Base-by-base conservation (phyloP, 2,797 vertebrate species). In the Pteronotus mesoamericanus region DNA sequence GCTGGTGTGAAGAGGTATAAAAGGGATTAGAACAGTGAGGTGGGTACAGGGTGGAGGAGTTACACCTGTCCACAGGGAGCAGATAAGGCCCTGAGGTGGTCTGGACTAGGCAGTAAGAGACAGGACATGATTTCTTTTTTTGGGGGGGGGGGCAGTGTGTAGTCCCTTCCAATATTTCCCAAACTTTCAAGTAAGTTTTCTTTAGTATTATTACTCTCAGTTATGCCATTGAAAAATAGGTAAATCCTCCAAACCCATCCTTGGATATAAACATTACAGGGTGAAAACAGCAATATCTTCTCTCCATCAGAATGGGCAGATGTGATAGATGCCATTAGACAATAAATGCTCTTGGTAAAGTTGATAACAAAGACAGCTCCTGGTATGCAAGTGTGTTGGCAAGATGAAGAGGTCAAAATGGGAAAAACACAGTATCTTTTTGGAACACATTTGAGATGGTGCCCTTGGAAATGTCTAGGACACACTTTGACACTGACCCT, bases 91-190 rank as follows among this genome's bases (percentile, higher is more conserved):
- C 19, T 86, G n/a, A 22, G 24, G 37, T 21, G 78, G 9, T 9
- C 39, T 82, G 34, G 51, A 7, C 10, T 59, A 55, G 2, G 37
- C 46, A 69, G 29, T n/a, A 78, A 46, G 26, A 57, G 32, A 74
- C 19, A 86, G 29, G n/a, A 55, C 32, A 61, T 57, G 5, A 24
- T 51, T 75, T 75, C 59, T 57, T 34, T 24, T n/a, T n/a, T n/a
- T n/a, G n/a, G n/a, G 10, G 19, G 24, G 16, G 26, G 44, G 48
- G 34, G 12, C 15, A 51, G 0, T 1, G 3, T 29, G 0, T 26
- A 5, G 15, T 57, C 6, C 7, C 34, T 84, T 88, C 34, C 19
- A 74, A 61, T 74, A 55, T 37, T 0, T 26, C 42, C 11, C 37
- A 88, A 87, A 32, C 6, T 37, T 82, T 59, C 11, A 53, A 71